These are phyloP conservation scores for Tryphoninae sp. DNA, from an alignment of 2,888 invertebrate species.

Conservation along the genomic window DNA sequence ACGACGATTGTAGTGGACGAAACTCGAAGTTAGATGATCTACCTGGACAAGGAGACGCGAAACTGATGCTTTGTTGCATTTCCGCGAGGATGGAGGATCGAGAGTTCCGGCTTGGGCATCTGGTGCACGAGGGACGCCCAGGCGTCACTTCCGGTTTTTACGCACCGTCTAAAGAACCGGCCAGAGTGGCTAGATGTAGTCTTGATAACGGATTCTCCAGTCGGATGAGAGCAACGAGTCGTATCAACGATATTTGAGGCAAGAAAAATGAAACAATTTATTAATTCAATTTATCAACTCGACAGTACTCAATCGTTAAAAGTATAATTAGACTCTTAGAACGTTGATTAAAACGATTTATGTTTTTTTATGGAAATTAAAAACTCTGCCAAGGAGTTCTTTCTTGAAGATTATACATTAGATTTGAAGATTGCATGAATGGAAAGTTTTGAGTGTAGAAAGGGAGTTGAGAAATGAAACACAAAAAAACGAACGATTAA, in stretches of 20 bases:
- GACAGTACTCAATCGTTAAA: background rate
- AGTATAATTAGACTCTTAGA: background rate
- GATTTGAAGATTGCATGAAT: too few relatives aligned
- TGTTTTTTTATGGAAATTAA: background rate
- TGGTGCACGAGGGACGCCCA: conserved; percentile 53
- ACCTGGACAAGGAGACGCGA: conserved; percentile 17
- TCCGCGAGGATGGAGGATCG: background rate
- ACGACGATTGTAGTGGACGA: background rate
- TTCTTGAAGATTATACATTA: too few relatives aligned
- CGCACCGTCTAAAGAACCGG: background rate
- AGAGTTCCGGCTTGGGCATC: conserved; percentile 54
- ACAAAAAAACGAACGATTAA: background rate
- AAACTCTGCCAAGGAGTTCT: too few relatives aligned
- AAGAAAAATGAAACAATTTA: conserved; percentile 6
- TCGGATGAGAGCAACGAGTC: conserved; percentile 14
- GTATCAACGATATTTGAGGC: background rate
- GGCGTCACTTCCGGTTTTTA: conserved; percentile 56
- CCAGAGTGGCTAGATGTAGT: conserved; percentile 30
- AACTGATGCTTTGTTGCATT: conserved; percentile 40
- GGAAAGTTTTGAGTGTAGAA: too few relatives aligned
- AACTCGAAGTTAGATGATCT: conserved; percentile 15
- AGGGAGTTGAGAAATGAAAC: background rate
- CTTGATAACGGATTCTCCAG: conserved; percentile 30
- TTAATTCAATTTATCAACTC: background rate
- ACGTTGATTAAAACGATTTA: background rate